Percentiles rank a stretch among this genome's conserved stretches.
Evolutionary conservation across 35 echinoderm and acorn worm species (phyloP).

Genomic region (Ophiothrix spiculata): DNA sequence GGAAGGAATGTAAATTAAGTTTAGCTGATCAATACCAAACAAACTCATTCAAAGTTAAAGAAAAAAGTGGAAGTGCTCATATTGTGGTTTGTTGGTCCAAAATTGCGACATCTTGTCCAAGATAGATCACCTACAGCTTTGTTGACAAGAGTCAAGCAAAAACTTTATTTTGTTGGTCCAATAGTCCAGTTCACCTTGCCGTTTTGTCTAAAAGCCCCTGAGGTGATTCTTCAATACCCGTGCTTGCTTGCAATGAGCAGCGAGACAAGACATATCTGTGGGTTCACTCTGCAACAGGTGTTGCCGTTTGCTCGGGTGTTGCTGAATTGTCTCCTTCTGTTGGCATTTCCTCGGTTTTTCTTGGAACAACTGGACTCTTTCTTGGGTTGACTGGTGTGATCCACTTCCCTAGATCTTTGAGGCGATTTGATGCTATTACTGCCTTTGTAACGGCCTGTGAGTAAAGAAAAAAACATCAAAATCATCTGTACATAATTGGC

Average conservation of each 20-base stretch:
- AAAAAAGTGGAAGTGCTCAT: background rate
- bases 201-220: background rate
- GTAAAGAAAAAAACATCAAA: background rate
- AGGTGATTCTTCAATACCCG: background rate
- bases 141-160: too few species aligned
- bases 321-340: background rate
- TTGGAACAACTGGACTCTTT: background rate
- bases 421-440: constrained; percentile 23
- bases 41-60: too few species aligned
- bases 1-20: too few species aligned
- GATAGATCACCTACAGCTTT: background rate
- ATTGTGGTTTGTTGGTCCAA: background rate
- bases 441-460: constrained; percentile 27
- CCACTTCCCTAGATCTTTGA: background rate
- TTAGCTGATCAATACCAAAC: too few species aligned
- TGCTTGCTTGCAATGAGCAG: too few species aligned
- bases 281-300: background rate
- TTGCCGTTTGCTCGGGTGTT: background rate
- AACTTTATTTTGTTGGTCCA: background rate
- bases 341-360: background rate
- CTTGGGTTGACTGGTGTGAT: background rate
- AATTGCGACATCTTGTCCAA: background rate
- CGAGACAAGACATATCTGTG: background rate
- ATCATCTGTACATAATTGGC: background rate
- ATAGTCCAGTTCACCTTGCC: background rate